Evolutionary conservation across 1,140 invertebrate species (phyloP).

Genomic region (Ceratina japonica): DNA sequence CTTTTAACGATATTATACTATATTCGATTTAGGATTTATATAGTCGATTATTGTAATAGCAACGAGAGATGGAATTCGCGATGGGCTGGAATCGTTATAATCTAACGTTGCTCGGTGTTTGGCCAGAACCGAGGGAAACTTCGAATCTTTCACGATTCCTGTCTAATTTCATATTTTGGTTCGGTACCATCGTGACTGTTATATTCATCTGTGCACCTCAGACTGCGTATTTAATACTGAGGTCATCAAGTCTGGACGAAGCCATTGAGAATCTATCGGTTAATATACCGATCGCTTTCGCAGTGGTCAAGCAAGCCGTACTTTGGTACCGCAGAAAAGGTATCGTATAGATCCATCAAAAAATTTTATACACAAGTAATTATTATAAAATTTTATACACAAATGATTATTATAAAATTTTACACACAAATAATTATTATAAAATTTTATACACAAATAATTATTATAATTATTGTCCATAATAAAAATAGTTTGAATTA

Average conservation of each 20-base stretch:
- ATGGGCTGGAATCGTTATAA: slow-evolving; percentile 43
- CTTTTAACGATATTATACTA: no score
- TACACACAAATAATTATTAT: no score
- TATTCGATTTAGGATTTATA: no score
- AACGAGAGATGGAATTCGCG: slow-evolving; percentile 20
- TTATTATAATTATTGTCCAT: no score
- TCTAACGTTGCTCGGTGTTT: slow-evolving; percentile 35
- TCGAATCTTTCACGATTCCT: background rate
- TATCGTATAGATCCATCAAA: no score
- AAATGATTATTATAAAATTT: no score
- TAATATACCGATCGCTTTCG: slow-evolving; percentile 39
- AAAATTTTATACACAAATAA: no score
- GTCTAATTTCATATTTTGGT: slow-evolving; percentile 27
- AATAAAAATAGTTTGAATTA: no score
- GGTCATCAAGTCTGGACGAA: slow-evolving; percentile 13
- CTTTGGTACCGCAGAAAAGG: slow-evolving; percentile 22
- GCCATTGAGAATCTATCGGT: slow-evolving; percentile 39
- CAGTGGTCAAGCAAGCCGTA: slow-evolving; percentile 23
- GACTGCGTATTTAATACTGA: slow-evolving; percentile 21
- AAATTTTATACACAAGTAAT: no score
- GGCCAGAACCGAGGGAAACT: slow-evolving; percentile 29
- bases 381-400: no score
- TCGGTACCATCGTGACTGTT: background rate
- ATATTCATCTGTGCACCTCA: slow-evolving; percentile 29
- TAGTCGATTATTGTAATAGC: background rate